These are phyloP conservation scores for Chrysopilus asiliformis DNA, from an alignment of 2,888 invertebrate species.

Conservation along the genomic window DNA sequence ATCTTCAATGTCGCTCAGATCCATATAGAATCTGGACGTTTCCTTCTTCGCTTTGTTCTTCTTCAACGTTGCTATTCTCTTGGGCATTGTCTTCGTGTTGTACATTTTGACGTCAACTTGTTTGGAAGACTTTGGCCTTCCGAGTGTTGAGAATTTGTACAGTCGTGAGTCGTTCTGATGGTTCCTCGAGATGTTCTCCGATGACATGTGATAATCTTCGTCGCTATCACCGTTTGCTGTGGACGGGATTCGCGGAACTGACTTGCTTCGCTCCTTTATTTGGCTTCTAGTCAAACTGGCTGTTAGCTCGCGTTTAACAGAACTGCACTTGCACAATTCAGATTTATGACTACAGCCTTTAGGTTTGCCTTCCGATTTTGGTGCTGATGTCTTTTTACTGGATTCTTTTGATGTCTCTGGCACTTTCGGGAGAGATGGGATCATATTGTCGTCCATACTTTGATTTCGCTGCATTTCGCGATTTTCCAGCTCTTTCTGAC, in stretches of 20 bases:
- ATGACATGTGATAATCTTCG: slow-evolving; percentile 5
- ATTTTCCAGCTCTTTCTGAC: slow-evolving; percentile 4
- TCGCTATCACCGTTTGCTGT: slow-evolving; percentile 18
- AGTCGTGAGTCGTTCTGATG: slow-evolving; percentile 21
- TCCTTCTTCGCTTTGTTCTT: slow-evolving; percentile 50
- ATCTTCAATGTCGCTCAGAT: slow-evolving; percentile 44
- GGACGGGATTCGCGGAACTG: slow-evolving; percentile 27
- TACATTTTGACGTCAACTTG: slow-evolving; percentile 45
- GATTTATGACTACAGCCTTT: slow-evolving; percentile 6
- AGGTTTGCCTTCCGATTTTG: slow-evolving; percentile 3
- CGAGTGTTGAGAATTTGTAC: slow-evolving; percentile 12
- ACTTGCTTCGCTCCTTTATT: slow-evolving; percentile 33
- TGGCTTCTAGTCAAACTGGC: slow-evolving; percentile 19
- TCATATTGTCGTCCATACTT: slow-evolving; percentile 27
- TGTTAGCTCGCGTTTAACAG: slow-evolving; percentile 6
- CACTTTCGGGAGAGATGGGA: slow-evolving; percentile 22
- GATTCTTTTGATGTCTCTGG: not conserved
- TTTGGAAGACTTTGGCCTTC: slow-evolving; percentile 26
- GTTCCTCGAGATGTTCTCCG: slow-evolving; percentile 19
- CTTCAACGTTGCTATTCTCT: slow-evolving; percentile 55
- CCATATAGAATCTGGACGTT: slow-evolving; percentile 54
- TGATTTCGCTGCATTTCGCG: slow-evolving; percentile 19
- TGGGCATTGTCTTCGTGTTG: slow-evolving; percentile 54
- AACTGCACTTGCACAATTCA: slow-evolving; percentile 4
- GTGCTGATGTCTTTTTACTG: not conserved